Conservation (phyloP, 2,797 vertebrate genomes). For the Pipistrellus nathusii region DNA sequence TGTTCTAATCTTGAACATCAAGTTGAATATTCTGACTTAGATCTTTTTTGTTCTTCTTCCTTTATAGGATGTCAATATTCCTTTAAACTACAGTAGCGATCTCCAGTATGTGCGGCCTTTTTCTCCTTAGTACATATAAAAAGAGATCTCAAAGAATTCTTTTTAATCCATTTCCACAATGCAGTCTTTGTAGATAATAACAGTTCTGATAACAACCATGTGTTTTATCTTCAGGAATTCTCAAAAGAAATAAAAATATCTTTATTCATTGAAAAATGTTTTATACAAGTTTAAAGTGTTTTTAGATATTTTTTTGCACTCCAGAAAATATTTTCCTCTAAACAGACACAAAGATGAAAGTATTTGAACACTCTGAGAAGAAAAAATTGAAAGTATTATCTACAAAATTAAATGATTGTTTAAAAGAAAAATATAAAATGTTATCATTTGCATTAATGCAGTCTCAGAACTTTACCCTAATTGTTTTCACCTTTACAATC, state of each 20-base stretch:
- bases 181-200: constrained; percentile 71
- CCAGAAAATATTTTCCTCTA: constrained; percentile 48
- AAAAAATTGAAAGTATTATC: not conserved
- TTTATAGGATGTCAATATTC: not conserved
- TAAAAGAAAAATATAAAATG: not conserved
- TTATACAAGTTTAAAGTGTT: constrained; percentile 40
- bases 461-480: not conserved
- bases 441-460: not conserved
- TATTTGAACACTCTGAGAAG: not conserved
- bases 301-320: constrained; percentile 10
- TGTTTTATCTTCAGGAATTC: constrained; percentile 72
- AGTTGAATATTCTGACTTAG: constrained; percentile 35
- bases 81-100: constrained; percentile 59
- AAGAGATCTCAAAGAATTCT: constrained; percentile 56
- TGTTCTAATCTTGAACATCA: constrained; percentile 32
- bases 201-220: constrained; percentile 35
- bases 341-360: not conserved
- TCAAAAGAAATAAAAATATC: constrained; percentile 71
- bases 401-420: constrained; percentile 18
- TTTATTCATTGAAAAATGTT: constrained; percentile 63
- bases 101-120: not conserved
- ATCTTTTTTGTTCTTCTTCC: constrained; percentile 53
- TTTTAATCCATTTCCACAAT: constrained; percentile 70
- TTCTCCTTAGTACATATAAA: constrained; percentile 3
- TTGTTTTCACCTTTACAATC: not conserved